phyloP scores from a whole-genome alignment of 2,797 vertebrate genomes.

The Schizopygopsis pylzovi region DNA sequence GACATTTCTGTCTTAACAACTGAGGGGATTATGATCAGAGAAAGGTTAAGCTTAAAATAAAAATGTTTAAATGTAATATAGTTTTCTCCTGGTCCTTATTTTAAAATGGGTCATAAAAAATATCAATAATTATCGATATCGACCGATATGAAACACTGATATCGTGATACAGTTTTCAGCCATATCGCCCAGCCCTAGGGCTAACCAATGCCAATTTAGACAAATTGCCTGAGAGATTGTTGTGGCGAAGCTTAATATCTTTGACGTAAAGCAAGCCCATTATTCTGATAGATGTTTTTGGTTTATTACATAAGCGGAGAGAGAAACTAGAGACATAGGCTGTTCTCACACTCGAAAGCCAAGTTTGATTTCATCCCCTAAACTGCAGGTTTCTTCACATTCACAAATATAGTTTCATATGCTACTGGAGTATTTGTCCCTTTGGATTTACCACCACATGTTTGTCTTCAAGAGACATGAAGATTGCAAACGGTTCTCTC shows the following conservation, averaged over 20 bases:
- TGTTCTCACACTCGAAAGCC: constrained; percentile 9
- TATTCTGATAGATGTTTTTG: constrained; percentile 34
- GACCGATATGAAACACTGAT: too few species aligned
- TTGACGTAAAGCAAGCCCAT: constrained; percentile 2
- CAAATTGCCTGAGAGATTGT: constrained; percentile 37
- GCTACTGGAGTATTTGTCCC: not conserved
- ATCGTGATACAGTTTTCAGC: too few species aligned
- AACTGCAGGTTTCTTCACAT: not conserved
- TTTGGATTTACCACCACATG: not conserved
- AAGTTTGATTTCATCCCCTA: not conserved
- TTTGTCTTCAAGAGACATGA: not conserved
- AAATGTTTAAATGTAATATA: too few species aligned
- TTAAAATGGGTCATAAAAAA: too few species aligned
- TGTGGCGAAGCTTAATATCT: not conserved
- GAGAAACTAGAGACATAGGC: constrained; percentile 38
- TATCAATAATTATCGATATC: too few species aligned
- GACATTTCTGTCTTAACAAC: too few species aligned
- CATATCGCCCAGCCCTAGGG: too few species aligned
- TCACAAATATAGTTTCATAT: not conserved
- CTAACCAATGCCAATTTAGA: not conserved
- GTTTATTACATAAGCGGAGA: constrained; percentile 33
- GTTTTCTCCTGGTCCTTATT: too few species aligned
- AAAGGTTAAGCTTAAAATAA: too few species aligned
- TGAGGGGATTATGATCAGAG: too few species aligned
- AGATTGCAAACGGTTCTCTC: not conserved